Base-by-base conservation (phyloP, 2,888 invertebrate species). In the Cryptophagus acutangulus region DNA sequence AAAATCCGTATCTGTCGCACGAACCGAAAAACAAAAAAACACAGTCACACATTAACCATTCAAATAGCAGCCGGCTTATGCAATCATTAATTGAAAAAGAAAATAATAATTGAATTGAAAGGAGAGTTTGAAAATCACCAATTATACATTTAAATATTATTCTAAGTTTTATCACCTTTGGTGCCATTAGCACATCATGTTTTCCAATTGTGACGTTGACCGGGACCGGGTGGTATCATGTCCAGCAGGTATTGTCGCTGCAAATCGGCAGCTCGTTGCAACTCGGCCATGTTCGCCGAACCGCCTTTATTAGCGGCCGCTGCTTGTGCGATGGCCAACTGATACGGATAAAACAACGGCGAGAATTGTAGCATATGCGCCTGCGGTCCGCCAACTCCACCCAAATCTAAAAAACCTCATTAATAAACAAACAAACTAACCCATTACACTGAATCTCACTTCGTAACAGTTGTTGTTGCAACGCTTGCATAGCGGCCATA, bases 171-270 rank as follows among this genome's bases (percentile, higher is more conserved):
- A 44, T 47, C 45, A 42, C 38, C 34, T 18, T 41, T 41, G 37
- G 37, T 38, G 44, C 45, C 51, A 48, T 55, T 49, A 49, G 49
- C 59, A 56, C 69, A 75, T 77, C 77, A 77, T 73, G 77, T 76
- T 60, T 78, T 78, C 78, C 78, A 78, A 57, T 78, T 78, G 63
- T 76, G 75, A 48, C 73, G 71, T 52, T 74, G 74, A 13, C 71
- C 71, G 15, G 73, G 67, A 41, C 73, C 71, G 3, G 31, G 79
- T 40, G 92, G 91, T 62, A 95, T 91, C 92, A 96, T 93, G 70
- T 96, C 95, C 48, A 96, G 78, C 62, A 96, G 78, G 75, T 95
- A 95, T 74, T 95, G 95, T 40, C 95, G 77, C 74, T 95, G 95
- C 49, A 90, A 74, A 66, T 90, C 89, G 2, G 87, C 87, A 44